Percentiles rank a stretch among this genome's conserved stretches.
phyloP scores from a whole-genome alignment of 2,113 vertebrate species.

The Planiliza haematocheilus region DNA sequence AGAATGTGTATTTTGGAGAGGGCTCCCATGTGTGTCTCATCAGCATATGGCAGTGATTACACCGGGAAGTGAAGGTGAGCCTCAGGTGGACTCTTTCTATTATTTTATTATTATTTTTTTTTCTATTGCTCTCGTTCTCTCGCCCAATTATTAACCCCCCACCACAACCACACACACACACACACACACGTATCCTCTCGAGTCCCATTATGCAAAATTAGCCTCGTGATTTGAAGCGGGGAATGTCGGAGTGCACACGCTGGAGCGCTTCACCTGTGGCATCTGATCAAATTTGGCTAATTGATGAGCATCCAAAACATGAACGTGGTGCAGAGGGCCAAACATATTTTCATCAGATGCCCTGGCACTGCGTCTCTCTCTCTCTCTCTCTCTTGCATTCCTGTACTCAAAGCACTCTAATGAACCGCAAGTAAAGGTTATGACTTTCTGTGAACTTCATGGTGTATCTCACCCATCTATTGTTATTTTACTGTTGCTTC shows the following conservation, averaged over 20 bases:
- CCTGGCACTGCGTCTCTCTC: slow-evolving; percentile 20
- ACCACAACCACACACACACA: neutral
- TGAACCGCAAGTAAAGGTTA: neutral
- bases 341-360: slow-evolving; percentile 71
- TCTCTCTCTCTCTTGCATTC: slow-evolving; percentile 22
- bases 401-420: slow-evolving; percentile 6
- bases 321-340: slow-evolving; percentile 38
- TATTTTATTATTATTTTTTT: slow-evolving; percentile 19
- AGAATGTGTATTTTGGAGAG: slow-evolving; percentile 44
- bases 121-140: slow-evolving; percentile 25
- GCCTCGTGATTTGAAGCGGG: neutral
- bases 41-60: slow-evolving; percentile 77
- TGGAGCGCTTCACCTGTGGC: slow-evolving; percentile 50
- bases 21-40: slow-evolving; percentile 39
- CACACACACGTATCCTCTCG: slow-evolving; percentile 19
- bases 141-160: slow-evolving; percentile 17
- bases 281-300: slow-evolving; percentile 54
- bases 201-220: slow-evolving; percentile 48
- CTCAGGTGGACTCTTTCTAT: slow-evolving; percentile 60
- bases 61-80: slow-evolving; percentile 72
- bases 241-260: slow-evolving; percentile 15
- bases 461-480: slow-evolving; percentile 14
- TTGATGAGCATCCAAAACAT: slow-evolving; percentile 53
- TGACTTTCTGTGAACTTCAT: slow-evolving; percentile 24
- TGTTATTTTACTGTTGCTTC: slow-evolving; percentile 41